Conservation (phyloP, 2,888 invertebrate species). For the Drosophila anomelani region DNA sequence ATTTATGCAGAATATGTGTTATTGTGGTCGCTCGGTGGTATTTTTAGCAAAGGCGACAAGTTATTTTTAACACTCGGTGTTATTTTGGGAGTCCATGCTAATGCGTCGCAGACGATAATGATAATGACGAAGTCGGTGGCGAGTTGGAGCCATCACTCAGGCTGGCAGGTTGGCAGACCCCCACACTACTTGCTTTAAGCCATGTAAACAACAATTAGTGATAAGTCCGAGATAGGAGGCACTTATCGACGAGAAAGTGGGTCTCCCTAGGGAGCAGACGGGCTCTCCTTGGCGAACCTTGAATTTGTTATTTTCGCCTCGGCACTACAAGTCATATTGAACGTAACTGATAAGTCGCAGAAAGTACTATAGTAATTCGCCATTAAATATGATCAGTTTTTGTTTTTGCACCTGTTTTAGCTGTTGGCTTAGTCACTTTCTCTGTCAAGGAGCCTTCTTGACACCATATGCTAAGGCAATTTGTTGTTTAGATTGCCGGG, state of each 20-base stretch:
- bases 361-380: slow-evolving; percentile 3
- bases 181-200: slow-evolving; percentile 7
- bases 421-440: slow-evolving; percentile 3
- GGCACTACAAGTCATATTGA: slow-evolving; percentile 12
- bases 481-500: slow-evolving; percentile 8
- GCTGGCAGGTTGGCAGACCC: background rate
- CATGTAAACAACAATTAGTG: slow-evolving; percentile 20
- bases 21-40: slow-evolving; percentile 27
- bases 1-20: slow-evolving; percentile 40
- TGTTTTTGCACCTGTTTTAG: slow-evolving; percentile 30
- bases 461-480: slow-evolving; percentile 15
- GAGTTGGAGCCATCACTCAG: slow-evolving; percentile 21
- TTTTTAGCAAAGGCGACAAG: slow-evolving; percentile 36
- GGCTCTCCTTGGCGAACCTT: slow-evolving; percentile 11
- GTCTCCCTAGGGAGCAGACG: slow-evolving; percentile 14
- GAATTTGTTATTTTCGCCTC: slow-evolving; percentile 21
- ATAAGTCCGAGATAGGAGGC: slow-evolving; percentile 16
- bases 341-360: slow-evolving; percentile 26
- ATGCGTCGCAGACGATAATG: slow-evolving; percentile 41
- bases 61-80: slow-evolving; percentile 36
- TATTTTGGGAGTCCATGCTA: slow-evolving; percentile 31
- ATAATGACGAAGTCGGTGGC: slow-evolving; percentile 17
- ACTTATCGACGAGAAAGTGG: slow-evolving; percentile 32
- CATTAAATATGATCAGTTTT: slow-evolving; percentile 19
- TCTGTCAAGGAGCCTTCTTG: background rate